A percentile compares a stretch with the other conserved stretches of the same genome.
Conservation (phyloP, 2,888 invertebrate genomes). For the Lasioglossum calceatum region DNA sequence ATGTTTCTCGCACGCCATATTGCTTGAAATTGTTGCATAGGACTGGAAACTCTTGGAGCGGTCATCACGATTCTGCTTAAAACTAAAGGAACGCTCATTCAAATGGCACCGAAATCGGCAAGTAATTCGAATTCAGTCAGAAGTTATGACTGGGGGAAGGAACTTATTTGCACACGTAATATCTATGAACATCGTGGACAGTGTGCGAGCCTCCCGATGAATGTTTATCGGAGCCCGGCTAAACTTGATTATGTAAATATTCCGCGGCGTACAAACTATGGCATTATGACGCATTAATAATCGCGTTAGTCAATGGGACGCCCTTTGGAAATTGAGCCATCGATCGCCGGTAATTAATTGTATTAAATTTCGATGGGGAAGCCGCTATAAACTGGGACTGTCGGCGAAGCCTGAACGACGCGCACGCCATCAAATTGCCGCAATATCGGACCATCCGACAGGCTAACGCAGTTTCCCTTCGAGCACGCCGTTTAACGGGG, state of each 20-base stretch:
- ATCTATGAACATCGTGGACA: neutral
- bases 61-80: too few species aligned
- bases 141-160: too few species aligned
- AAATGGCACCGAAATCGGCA: too few species aligned
- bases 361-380: conserved; percentile 20
- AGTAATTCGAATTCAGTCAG: too few species aligned
- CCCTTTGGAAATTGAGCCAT: conserved; percentile 32
- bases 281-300: conserved; percentile 39
- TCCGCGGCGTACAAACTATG: conserved; percentile 9
- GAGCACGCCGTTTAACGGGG: neutral
- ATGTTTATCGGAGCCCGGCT: conserved; percentile 20
- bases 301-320: conserved; percentile 28
- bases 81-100: too few species aligned
- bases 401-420: neutral
- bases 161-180: too few species aligned
- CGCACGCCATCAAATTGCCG: neutral
- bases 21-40: too few species aligned
- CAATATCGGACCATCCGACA: neutral
- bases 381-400: neutral
- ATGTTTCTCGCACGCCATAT: too few species aligned
- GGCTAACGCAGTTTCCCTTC: neutral
- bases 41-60: too few species aligned
- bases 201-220: conserved; percentile 1
- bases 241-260: conserved; percentile 42
- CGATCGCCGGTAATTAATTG: conserved; percentile 39